A percentile compares a stretch with the other conserved stretches of the same genome.
Evolutionary conservation across 2,797 vertebrate genomes (phyloP).

Genomic region (Delichon dasypus): DNA sequence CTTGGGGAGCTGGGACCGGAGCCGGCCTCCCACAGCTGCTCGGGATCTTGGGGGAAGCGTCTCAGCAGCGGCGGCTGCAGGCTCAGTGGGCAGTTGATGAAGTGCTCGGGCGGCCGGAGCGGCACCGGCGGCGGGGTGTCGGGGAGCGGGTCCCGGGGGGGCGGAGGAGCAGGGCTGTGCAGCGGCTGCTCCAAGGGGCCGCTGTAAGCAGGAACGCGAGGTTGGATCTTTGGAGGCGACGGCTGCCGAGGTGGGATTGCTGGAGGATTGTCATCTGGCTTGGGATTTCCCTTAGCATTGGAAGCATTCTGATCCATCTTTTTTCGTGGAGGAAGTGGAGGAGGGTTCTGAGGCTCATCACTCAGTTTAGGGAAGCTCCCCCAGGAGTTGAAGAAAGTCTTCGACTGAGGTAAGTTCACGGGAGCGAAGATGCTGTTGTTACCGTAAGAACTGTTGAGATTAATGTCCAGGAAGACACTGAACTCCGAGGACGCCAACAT

Average conservation of each 20-base stretch:
- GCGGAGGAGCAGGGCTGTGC: constrained; percentile 90
- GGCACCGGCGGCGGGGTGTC: constrained; percentile 90
- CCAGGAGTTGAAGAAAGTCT: constrained; percentile 89
- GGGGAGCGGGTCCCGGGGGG: constrained; percentile 82
- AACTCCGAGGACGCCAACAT: constrained; percentile 92
- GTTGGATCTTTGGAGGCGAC: constrained; percentile 86
- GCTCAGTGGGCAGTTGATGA: constrained; percentile 91
- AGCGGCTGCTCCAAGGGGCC: constrained; percentile 81
- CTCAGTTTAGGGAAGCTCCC: constrained; percentile 89
- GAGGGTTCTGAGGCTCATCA: constrained; percentile 88
- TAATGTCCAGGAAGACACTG: constrained; percentile 88
- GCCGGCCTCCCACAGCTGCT: constrained; percentile 80
- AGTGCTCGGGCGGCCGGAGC: constrained; percentile 91
- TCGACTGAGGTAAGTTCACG: constrained; percentile 85
- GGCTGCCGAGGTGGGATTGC: constrained; percentile 93
- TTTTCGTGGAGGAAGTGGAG: constrained; percentile 92
- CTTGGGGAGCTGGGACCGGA: constrained; percentile 72
- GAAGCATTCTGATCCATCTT: constrained; percentile 84
- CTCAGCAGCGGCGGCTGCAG: constrained; percentile 88
- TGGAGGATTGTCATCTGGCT: constrained; percentile 86
- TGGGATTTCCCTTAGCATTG: constrained; percentile 82
- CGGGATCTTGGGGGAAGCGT: constrained; percentile 81
- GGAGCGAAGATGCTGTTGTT: constrained; percentile 87
- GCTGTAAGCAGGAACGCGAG: constrained; percentile 79
- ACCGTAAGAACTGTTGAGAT: constrained; percentile 86